Evolutionary conservation across 2,113 vertebrate species (phyloP), one percentile per base, ranked within the genome.

Genomic region (Hippocampus abdominalis): DNA sequence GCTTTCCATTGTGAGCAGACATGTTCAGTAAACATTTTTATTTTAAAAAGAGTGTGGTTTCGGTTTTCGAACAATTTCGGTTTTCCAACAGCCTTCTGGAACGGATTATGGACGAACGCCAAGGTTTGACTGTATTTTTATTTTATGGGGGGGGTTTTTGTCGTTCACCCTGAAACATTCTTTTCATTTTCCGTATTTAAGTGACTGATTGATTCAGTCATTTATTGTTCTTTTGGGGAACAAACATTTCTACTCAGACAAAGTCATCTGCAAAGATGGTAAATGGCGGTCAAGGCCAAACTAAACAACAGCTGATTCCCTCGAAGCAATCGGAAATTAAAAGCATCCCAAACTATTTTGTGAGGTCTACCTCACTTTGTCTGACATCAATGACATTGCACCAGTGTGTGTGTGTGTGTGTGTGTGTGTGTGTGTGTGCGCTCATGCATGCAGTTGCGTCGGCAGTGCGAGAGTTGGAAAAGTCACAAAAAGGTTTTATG

Each of bases 401-500:
- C 16, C 15, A 18, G 27, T 18, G 39, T 70, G 62, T 16, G 42
- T 40, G 16, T 25, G 7, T 60, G 16, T 63, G 59, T 39, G 21
- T 53, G 46, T 8, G 44, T 42, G 51, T 54, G 18, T 27, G 46
- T 16, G 46, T 27, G 36, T 25, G 29, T 27, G 66, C 20, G 29
- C 7, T 51, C 56, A 15, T 64, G 62, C 68, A 71, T 72, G 56
- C 40, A 39, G 18, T 54, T 64, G 62, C 59, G 60, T 53, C 80
- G 46, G 76, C 39, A 20, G 64, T 71, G 67, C 66, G 39, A 64
- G 72, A 42, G 68, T 46, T 23, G 76, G 69, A 84, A 82, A 79
- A 78, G 75, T 76, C 65, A 69, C 81, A 78, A 78, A 86, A 84
- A 73, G 23, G 0, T 86, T 91, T 91, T 83, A 90, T 78, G 79